Percentiles rank a stretch among this genome's conserved stretches.
Evolutionary conservation across 2,797 vertebrate genomes (phyloP).

Genomic region (Scyliorhinus canicula): DNA sequence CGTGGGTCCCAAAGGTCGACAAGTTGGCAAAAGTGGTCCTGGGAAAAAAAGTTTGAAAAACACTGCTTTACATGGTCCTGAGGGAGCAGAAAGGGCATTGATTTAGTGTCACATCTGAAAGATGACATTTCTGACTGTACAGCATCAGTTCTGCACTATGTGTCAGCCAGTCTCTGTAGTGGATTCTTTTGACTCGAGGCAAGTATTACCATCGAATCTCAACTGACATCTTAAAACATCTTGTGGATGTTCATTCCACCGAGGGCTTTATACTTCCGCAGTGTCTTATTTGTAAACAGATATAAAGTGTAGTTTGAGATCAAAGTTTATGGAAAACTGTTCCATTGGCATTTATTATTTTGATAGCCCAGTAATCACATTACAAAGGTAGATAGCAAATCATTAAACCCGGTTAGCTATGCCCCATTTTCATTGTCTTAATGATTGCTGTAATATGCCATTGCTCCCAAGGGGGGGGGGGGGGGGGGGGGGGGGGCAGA

Average conservation of each 20-base stretch:
- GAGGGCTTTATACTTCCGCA: background rate
- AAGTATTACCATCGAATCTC: background rate
- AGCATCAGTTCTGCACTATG: background rate
- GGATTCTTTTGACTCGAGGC: background rate
- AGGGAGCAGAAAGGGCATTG: background rate
- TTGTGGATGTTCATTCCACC: background rate
- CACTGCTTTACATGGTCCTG: too few relatives aligned
- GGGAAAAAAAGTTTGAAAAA: too few relatives aligned
- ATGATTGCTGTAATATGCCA: background rate
- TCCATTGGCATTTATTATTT: background rate
- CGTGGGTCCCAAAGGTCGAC: too few relatives aligned
- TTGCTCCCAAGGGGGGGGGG: background rate
- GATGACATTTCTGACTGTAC: background rate
- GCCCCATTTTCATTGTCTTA: background rate
- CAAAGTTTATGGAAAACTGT: background rate
- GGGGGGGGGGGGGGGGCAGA: too few relatives aligned
- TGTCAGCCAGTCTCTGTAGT: background rate
- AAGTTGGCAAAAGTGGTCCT: too few relatives aligned
- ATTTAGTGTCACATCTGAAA: background rate
- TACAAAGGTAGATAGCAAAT: background rate
- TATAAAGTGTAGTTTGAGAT: background rate
- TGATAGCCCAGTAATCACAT: conserved; percentile 2
- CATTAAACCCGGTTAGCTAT: background rate
- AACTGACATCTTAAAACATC: background rate
- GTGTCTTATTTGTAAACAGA: background rate